Base-by-base conservation (phyloP, 2,113 vertebrate species). In the Phalacrocorax aristotelis region DNA sequence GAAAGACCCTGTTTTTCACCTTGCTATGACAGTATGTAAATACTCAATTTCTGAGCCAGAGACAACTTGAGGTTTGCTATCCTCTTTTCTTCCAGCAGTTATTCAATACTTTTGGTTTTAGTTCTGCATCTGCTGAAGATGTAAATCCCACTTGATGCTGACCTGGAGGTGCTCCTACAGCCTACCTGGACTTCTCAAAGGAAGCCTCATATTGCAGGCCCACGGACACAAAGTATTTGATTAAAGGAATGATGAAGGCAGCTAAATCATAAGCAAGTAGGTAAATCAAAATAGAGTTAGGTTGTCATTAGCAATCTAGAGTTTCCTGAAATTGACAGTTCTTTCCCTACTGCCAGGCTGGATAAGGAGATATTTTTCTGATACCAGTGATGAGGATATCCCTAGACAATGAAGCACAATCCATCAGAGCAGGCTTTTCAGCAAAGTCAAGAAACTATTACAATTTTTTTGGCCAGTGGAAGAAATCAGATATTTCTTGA, bases 1-100 rank as follows among this genome's bases (percentile, higher is more conserved):
- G 17, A 68, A 55, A 23, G 22, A 42, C 49, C 9, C 2, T 62
- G 6, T 15, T 77, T 89, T 78, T 65, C 57, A 64, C 17, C 11
- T n/a, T 78, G 6, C 7, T 38, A 0, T 26, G 22, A 77, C 19
- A 12, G 14, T 8, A 61, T 0, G 0, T 38, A 52, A 69, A 30
- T 38, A 32, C 10, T 68, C 26, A 15, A 6, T 72, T 68, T 68
- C 54, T 85, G 40, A 92, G 34, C 13, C 48, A 87, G 23, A 42
- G 9, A 32, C 9, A 71, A 20, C 16, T 26, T 72, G 48, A 76
- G 16, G 6, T 76, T 92, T 83, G 8, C 30, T 68, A 9, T 44
- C 19, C 15, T 65, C 16, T 66, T 81, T 68, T 58, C 36, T 86
- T 83, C 7, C 18, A 61, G 18, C 5, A 40, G 44, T 72, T 69